phyloP scores from a whole-genome alignment of 2,113 vertebrate genomes.

The Glareola pratincola region DNA sequence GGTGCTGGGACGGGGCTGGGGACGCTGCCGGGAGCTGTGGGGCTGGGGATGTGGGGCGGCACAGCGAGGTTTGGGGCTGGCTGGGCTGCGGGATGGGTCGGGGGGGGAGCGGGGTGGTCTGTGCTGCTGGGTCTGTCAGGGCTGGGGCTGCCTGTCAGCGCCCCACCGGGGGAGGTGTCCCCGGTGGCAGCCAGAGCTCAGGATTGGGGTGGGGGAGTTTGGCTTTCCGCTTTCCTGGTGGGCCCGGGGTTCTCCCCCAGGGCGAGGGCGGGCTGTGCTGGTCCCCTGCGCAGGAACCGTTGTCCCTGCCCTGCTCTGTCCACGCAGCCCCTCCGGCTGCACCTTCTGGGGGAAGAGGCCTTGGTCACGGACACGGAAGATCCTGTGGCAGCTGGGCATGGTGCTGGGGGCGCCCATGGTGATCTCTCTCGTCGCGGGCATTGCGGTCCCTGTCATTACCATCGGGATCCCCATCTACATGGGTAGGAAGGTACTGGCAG shows the following conservation, averaged over 20 bases:
- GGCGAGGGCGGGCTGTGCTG: rapidly evolving
- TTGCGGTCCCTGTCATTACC: constrained; percentile 87
- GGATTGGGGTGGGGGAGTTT: neutral
- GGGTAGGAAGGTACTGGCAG: constrained; percentile 80
- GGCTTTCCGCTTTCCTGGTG: neutral
- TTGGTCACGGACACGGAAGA: constrained; percentile 84
- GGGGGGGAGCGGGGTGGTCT: neutral
- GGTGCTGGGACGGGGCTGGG: neutral
- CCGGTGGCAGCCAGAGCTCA: neutral
- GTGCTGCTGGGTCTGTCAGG: neutral
- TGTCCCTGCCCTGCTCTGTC: neutral
- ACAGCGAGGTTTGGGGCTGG: neutral
- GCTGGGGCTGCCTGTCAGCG: neutral
- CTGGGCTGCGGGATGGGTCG: neutral
- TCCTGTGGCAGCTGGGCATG: constrained; percentile 89
- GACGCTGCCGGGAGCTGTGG: neutral
- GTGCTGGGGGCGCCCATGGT: constrained; percentile 86
- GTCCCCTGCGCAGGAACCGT: rapidly evolving
- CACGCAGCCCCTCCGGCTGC: constrained; percentile 84
- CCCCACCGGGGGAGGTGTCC: rapidly evolving
- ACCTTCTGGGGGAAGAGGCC: constrained; percentile 91
- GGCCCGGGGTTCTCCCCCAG: neutral
- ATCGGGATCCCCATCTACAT: constrained; percentile 88
- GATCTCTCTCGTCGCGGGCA: constrained; percentile 83
- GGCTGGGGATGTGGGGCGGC: neutral